These are phyloP conservation scores for Proteles cristata DNA, from an alignment of 2,113 vertebrate genomes.

Conservation along the genomic window DNA sequence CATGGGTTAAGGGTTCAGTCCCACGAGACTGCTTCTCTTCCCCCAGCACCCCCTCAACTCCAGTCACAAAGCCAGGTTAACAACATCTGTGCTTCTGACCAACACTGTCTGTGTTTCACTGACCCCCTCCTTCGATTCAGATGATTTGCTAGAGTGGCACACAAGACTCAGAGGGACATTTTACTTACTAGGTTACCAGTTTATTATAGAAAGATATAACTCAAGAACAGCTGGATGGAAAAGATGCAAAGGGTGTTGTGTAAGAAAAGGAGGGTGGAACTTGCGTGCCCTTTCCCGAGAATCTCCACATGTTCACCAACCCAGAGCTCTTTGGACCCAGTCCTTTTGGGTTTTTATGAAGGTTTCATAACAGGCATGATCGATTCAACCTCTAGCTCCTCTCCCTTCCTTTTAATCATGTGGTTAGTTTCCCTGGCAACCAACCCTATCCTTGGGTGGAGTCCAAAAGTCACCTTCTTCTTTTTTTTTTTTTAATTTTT, in stretches of 20 bases:
- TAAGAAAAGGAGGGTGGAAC: not conserved
- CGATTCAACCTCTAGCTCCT: not conserved
- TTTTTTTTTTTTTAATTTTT: too few relatives aligned
- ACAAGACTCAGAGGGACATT: not conserved
- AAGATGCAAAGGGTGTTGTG: too few relatives aligned
- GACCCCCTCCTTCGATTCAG: not conserved
- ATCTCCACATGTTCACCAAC: not conserved
- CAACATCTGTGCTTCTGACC: not conserved
- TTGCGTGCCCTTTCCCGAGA: not conserved
- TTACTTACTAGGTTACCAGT: not conserved
- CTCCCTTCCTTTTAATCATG: not conserved
- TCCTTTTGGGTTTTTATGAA: not conserved
- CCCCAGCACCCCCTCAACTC: not conserved
- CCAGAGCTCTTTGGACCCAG: not conserved
- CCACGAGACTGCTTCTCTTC: not conserved
- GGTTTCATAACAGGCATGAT: not conserved
- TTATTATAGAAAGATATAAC: not conserved
- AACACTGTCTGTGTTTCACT: not conserved
- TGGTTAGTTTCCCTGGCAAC: not conserved
- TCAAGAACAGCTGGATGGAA: not conserved
- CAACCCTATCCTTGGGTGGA: not conserved
- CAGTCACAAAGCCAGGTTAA: not conserved
- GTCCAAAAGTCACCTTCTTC: not conserved
- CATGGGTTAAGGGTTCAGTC: not conserved
- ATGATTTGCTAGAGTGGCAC: not conserved